Evolutionary conservation across 2,888 invertebrate genomes (phyloP).

Genomic region (Hanleya hanleyi): DNA sequence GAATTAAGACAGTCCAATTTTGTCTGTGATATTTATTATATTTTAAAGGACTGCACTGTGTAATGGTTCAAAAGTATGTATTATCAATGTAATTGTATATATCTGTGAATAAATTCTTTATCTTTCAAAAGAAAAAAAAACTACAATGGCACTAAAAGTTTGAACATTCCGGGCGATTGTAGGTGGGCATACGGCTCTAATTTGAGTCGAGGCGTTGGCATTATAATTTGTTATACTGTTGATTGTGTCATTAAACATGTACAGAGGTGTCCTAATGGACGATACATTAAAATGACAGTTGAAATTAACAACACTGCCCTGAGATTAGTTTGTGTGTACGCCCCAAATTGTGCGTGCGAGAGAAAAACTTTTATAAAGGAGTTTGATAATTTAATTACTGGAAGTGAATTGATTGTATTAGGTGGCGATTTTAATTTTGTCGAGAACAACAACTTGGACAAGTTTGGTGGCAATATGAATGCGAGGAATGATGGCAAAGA

Average conservation of each 20-base stretch:
- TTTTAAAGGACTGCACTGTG: no score
- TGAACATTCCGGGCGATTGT: background rate
- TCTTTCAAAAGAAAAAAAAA: no score
- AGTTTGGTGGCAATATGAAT: conserved; percentile 21
- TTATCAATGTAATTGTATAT: no score
- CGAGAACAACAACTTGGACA: conserved; percentile 16
- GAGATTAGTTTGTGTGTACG: background rate
- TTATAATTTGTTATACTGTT: background rate
- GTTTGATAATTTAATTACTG: background rate
- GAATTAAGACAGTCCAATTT: no score
- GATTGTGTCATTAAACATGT: no score
- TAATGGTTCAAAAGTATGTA: no score
- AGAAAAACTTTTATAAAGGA: background rate
- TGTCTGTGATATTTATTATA: no score
- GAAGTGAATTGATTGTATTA: conserved; percentile 12
- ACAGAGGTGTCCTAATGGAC: background rate
- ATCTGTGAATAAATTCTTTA: no score
- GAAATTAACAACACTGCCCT: background rate
- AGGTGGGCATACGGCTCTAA: conserved; percentile 1
- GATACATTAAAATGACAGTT: background rate
- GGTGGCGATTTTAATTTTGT: conserved; percentile 33
- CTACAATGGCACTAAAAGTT: background rate
- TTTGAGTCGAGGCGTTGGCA: background rate
- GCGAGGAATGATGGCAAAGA: conserved; percentile 8
- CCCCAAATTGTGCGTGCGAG: background rate